Conservation (phyloP, 2,113 vertebrate species). For the Ictalurus punctatus region DNA sequence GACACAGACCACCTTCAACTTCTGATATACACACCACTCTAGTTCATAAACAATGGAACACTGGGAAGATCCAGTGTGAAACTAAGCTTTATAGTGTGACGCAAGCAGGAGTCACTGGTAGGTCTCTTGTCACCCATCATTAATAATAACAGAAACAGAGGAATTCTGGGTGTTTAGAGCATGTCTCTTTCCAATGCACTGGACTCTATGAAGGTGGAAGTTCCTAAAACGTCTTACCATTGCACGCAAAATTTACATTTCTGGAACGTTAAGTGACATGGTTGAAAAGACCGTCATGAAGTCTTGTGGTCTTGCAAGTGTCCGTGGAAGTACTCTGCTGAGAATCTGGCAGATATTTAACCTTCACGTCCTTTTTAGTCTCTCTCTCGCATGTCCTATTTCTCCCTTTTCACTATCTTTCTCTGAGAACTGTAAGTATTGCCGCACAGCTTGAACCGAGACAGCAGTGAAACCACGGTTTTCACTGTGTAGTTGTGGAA, state of each 20-base stretch:
- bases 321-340: constrained; percentile 53
- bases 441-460: constrained; percentile 24
- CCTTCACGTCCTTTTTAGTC: constrained; percentile 36
- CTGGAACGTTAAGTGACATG: constrained; percentile 32
- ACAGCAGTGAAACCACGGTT: constrained; percentile 50
- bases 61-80: constrained; percentile 19
- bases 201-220: constrained; percentile 1
- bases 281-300: constrained; percentile 35
- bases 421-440: constrained; percentile 42
- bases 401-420: constrained; percentile 17
- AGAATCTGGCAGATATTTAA: constrained; percentile 45
- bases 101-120: constrained; percentile 20
- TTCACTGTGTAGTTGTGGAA: constrained; percentile 38
- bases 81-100: constrained; percentile 26
- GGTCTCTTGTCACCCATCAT: constrained; percentile 43
- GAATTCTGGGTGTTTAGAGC: constrained; percentile 12
- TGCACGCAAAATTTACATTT: constrained; percentile 35
- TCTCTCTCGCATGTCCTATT: constrained; percentile 12
- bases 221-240: constrained; percentile 6
- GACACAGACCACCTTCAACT: constrained; percentile 54
- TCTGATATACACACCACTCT: constrained; percentile 51
- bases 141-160: constrained; percentile 44
- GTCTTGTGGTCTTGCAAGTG: constrained; percentile 46
- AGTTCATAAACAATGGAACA: constrained; percentile 54
- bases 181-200: constrained; percentile 25